phyloP scores from a whole-genome alignment of 2,888 invertebrate genomes.

The Bruchidius siliquastri region DNA sequence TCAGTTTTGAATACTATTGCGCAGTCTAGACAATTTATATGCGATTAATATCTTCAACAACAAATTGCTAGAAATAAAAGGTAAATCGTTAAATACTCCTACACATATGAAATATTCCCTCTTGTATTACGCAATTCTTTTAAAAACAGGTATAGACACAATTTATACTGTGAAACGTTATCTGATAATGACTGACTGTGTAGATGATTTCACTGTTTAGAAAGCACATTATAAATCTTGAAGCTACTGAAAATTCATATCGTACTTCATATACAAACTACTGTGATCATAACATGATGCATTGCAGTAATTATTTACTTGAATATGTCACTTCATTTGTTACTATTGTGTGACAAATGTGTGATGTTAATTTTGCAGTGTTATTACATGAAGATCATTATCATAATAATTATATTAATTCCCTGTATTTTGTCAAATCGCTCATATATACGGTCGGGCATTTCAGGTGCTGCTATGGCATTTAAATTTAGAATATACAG shows the following conservation, averaged over 20 bases:
- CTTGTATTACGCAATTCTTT: not conserved
- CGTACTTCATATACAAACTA: not conserved
- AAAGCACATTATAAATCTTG: not conserved
- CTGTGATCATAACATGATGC: not conserved
- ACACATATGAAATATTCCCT: not conserved
- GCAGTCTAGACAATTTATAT: not conserved
- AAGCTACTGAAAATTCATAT: not conserved
- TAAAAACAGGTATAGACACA: not conserved
- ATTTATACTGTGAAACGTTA: not conserved
- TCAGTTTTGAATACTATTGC: not conserved
- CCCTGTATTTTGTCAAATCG: not conserved
- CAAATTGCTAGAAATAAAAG: too few species aligned
- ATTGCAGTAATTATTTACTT: not conserved
- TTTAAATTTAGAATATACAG: not conserved
- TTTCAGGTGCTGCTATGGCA: not conserved
- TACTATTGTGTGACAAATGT: not conserved
- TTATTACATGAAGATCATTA: not conserved
- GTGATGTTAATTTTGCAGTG: not conserved
- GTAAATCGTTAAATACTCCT: not conserved
- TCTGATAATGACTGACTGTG: not conserved
- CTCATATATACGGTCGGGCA: not conserved
- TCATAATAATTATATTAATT: not conserved
- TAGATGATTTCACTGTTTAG: not conserved
- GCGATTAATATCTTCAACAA: not conserved
- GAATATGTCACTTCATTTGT: not conserved